Evolutionary conservation across 2,113 vertebrate species (phyloP).

Genomic region (Prionailurus viverrinus): DNA sequence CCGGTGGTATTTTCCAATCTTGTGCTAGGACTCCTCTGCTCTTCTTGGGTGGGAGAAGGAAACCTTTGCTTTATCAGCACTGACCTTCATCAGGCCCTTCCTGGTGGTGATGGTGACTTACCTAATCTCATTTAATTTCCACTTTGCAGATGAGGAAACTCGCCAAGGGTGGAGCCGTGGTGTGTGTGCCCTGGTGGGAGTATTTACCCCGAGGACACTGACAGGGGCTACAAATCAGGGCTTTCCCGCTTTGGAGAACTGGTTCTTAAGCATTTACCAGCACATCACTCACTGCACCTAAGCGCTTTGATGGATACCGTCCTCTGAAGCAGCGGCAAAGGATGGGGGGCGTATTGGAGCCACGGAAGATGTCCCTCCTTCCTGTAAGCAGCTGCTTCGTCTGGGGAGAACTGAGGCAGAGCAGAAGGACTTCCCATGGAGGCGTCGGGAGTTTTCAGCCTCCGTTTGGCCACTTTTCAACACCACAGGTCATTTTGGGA

Average conservation of each 20-base stretch:
- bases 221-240: not conserved
- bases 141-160: not conserved
- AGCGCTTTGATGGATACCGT: not conserved
- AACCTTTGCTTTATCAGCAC: not conserved
- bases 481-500: not conserved
- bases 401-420: not conserved
- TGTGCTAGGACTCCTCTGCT: not conserved
- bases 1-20: not conserved
- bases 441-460: not conserved
- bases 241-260: not conserved
- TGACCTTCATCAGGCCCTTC: not conserved
- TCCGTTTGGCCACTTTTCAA: not conserved
- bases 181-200: not conserved
- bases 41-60: not conserved
- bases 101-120: fast-evolving
- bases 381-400: fast-evolving
- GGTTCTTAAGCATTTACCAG: not conserved
- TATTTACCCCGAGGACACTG: not conserved
- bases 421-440: not conserved
- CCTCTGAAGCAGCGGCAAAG: not conserved
- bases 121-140: not conserved
- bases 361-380: not conserved
- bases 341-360: not conserved
- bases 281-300: too few relatives aligned
- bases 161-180: not conserved